Conservation (phyloP, 2,113 vertebrate genomes). For the Harpagus bidentatus region DNA sequence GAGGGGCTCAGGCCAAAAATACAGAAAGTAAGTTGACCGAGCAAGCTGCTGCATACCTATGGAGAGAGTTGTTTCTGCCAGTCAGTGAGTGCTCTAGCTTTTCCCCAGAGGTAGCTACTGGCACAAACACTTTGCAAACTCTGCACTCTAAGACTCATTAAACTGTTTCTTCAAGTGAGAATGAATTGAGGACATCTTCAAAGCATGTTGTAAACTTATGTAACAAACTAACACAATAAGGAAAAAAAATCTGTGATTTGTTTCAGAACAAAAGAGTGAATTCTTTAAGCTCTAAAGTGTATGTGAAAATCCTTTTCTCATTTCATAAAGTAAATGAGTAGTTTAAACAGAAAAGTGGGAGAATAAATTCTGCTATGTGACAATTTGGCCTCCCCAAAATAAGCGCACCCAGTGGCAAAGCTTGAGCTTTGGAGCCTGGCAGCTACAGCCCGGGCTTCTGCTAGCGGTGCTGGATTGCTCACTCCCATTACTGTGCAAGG, state of each 20-base stretch:
- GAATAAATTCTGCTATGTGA: neutral
- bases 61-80: neutral
- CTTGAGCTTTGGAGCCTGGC: neutral
- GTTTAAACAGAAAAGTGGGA: neutral
- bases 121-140: neutral
- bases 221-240: neutral
- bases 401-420: neutral
- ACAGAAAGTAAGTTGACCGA: neutral
- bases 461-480: neutral
- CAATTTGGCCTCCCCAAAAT: neutral
- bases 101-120: neutral
- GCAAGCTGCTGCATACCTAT: neutral
- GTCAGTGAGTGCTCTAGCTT: neutral
- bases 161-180: neutral
- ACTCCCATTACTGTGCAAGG: neutral
- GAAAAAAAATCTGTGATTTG: neutral
- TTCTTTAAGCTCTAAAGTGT: neutral
- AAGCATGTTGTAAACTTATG: neutral
- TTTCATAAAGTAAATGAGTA: neutral
- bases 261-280: neutral
- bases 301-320: neutral
- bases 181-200: neutral
- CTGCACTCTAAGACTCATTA: neutral
- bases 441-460: neutral
- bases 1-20: neutral